Conservation (phyloP, 2,888 invertebrate genomes). For the Chymomyza procnemis region DNA sequence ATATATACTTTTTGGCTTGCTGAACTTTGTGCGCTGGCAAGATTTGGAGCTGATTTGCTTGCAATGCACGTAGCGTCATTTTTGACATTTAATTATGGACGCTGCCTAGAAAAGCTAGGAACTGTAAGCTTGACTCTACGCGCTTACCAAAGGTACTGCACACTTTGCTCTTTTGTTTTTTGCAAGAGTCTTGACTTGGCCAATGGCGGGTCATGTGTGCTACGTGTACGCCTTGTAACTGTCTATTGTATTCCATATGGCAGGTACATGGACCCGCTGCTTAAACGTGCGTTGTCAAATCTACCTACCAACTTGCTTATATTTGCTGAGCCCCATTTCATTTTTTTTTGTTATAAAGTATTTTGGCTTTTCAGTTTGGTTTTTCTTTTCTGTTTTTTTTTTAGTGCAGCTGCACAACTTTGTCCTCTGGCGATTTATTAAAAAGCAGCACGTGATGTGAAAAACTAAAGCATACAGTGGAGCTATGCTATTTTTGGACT, state of each 20-base stretch:
- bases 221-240: slow-evolving; percentile 49
- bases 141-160: slow-evolving; percentile 54
- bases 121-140: slow-evolving; percentile 68
- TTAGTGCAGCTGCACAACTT: slow-evolving; percentile 49
- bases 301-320: slow-evolving; percentile 41
- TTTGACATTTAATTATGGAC: slow-evolving; percentile 76
- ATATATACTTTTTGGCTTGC: slow-evolving; percentile 18
- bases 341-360: slow-evolving; percentile 55
- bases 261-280: not conserved
- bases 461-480: slow-evolving; percentile 40
- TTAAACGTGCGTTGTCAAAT: slow-evolving; percentile 67
- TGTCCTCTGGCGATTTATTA: slow-evolving; percentile 64
- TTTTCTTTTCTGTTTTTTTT: slow-evolving; percentile 15
- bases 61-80: slow-evolving; percentile 73
- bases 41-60: slow-evolving; percentile 49
- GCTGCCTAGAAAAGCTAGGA: slow-evolving; percentile 50
- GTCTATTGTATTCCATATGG: slow-evolving; percentile 24
- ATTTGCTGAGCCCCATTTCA: not conserved
- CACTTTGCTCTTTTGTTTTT: not conserved
- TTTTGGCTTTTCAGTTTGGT: slow-evolving; percentile 18
- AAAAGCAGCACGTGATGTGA: slow-evolving; percentile 65
- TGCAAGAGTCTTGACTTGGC: not conserved
- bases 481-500: slow-evolving; percentile 2
- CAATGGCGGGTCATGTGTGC: slow-evolving; percentile 29
- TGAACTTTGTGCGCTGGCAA: slow-evolving; percentile 48